These are phyloP conservation scores for Ostrea edulis DNA, from an alignment of 1,140 invertebrate species.

Conservation along the genomic window DNA sequence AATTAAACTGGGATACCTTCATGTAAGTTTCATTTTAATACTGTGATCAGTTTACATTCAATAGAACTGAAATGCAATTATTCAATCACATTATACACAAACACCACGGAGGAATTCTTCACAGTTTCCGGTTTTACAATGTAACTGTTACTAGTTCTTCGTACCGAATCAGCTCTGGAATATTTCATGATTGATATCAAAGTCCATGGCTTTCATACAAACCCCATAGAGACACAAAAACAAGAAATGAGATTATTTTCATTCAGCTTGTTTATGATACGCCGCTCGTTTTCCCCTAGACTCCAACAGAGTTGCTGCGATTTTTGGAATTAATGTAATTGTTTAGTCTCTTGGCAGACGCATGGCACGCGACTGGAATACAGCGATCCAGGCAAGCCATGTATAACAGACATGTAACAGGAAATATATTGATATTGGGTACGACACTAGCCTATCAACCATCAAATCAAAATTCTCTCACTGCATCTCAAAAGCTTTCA, in stretches of 20 bases:
- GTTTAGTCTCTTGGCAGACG: background rate
- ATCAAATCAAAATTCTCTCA: background rate
- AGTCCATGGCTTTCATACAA: background rate
- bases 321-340: constrained; percentile 27
- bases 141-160: background rate
- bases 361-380: background rate
- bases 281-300: background rate
- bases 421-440: background rate
- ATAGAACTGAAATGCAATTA: background rate
- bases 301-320: background rate
- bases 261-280: constrained; percentile 8
- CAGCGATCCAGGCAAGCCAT: background rate
- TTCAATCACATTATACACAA: background rate
- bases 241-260: constrained; percentile 29
- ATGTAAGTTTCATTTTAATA: too few species aligned
- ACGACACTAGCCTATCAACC: background rate
- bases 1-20: too few species aligned
- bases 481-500: constrained; percentile 6
- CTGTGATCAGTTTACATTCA: too few species aligned
- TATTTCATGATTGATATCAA: background rate
- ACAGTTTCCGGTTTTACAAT: background rate
- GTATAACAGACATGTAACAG: background rate
- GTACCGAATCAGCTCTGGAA: background rate
- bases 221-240: background rate
- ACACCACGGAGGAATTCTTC: background rate